These are phyloP conservation scores for Anoplius nigerrimus DNA, from an alignment of 2,888 invertebrate species.

Conservation along the genomic window DNA sequence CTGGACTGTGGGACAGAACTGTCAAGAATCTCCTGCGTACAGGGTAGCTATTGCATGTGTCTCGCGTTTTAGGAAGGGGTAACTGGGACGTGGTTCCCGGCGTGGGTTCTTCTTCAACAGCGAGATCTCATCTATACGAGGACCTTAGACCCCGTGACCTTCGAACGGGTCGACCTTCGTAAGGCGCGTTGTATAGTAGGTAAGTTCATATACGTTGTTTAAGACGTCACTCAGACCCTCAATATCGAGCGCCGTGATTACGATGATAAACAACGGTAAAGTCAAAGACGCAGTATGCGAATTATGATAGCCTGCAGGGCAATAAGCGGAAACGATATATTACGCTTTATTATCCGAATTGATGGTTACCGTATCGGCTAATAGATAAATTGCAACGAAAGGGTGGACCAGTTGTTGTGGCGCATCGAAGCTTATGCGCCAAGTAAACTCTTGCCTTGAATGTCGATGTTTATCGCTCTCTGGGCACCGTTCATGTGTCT, in stretches of 20 bases:
- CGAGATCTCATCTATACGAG: slow-evolving; percentile 80
- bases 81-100: slow-evolving; percentile 85
- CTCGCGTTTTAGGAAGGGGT: slow-evolving; percentile 79
- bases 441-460: too few relatives aligned
- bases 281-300: too few relatives aligned
- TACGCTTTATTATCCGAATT: slow-evolving; percentile 22
- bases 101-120: slow-evolving; percentile 86
- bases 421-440: not conserved
- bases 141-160: slow-evolving; percentile 75
- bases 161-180: slow-evolving; percentile 84
- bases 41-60: not conserved
- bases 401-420: too few relatives aligned
- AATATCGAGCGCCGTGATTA: too few relatives aligned
- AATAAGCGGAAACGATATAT: not conserved
- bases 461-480: too few relatives aligned
- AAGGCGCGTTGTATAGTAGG: slow-evolving; percentile 86
- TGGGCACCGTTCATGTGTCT: too few relatives aligned
- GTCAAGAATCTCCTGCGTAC: too few relatives aligned
- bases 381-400: too few relatives aligned
- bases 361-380: not conserved
- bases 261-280: too few relatives aligned
- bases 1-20: too few relatives aligned
- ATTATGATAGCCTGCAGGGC: too few relatives aligned
- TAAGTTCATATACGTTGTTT: slow-evolving; percentile 70
- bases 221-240: too few relatives aligned